Evolutionary conservation across 2,797 vertebrate genomes (phyloP).

Genomic region (Acrocephalus scirpaceus): DNA sequence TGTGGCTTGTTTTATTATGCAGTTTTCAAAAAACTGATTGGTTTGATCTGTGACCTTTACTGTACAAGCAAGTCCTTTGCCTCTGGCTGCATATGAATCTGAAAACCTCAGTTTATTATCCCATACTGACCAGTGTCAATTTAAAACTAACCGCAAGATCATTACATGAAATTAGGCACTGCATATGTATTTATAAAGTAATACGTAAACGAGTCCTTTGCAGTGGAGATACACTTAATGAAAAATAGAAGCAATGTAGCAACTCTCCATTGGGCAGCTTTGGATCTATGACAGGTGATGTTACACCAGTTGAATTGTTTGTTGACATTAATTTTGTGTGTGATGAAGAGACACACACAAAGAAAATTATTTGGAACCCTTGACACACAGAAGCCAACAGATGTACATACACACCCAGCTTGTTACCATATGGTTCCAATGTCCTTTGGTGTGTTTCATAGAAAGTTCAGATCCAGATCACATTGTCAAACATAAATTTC

Average conservation of each 20-base stretch:
- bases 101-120: neutral
- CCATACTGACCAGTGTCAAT: neutral
- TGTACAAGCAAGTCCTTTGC: neutral
- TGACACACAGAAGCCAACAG: neutral
- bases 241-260: neutral
- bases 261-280: neutral
- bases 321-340: neutral
- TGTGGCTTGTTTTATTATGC: neutral
- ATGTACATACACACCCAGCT: neutral
- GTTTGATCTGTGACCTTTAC: neutral
- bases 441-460: neutral
- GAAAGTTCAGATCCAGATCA: neutral
- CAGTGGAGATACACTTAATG: neutral
- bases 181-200: neutral
- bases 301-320: neutral
- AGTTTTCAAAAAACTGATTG: neutral
- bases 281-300: neutral
- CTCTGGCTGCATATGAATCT: neutral
- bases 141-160: neutral
- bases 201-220: accelerated
- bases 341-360: neutral
- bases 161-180: neutral
- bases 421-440: neutral
- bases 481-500: neutral
- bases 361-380: neutral